Base-by-base conservation (phyloP, 1,140 invertebrate genomes). In the Helicoverpa armigera region DNA sequence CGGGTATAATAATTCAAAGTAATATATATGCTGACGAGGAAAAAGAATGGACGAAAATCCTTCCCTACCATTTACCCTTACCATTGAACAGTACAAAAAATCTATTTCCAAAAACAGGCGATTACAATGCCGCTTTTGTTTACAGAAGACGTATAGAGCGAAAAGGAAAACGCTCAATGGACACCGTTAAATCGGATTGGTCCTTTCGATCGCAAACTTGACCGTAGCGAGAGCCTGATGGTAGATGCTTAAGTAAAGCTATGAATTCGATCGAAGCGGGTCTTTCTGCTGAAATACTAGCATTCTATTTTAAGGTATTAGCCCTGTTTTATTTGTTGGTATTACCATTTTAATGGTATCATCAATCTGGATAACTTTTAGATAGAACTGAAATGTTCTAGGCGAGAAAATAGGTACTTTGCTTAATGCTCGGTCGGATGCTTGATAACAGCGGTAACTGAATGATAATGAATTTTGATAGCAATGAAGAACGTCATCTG, bases 121-220 rank as follows among this genome's bases (percentile, higher is more conserved):
- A 79, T 79, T 79, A 79, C 76, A 79, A 79, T 79, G 76, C 76
- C 50, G 76, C 31, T 69, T 79, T 79, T 79, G 76, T 79, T 79
- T 79, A 79, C 53, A 50, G 53, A 43, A 69, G 48, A 31, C 50
- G 53, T 60, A 63, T 60, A 16, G n/a, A 50, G 63, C 63, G 31
- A 70, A 14, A 58, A 58, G 31, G 53, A 70, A 70, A 79, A 79
- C 50, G 53, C 58, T 79, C 65, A 35, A 79, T 79, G 63, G 65
- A 69, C 61, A 16, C 70, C 76, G 53, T 69, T 79, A 70, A 69
- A 43, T 79, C 29, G 18, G 63, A 79, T 79, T 79, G 76, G 61
- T 58, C 76, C 50, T 67, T 67, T 29, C 35, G 51, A 48, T 31
- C 14, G 51, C n/a, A 72, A 79, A 79, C 70, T 65, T 79, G 76